Evolutionary conservation across 1,140 invertebrate species (phyloP).

Genomic region (Archivesica marissinica): DNA sequence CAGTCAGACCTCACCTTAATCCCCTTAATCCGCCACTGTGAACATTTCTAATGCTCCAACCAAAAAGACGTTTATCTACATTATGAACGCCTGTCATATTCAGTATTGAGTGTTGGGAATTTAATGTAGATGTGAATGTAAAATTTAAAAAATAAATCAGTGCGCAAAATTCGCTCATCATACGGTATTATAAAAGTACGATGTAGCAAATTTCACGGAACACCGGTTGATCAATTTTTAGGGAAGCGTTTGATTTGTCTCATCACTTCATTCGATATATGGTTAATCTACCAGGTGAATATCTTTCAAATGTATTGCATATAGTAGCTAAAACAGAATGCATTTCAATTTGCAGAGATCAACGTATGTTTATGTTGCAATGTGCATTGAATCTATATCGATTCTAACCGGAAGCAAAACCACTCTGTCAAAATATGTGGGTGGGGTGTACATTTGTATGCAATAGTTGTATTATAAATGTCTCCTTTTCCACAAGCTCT

Average conservation of each 20-base stretch:
- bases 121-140: too few species aligned
- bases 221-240: background rate
- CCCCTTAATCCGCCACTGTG: too few species aligned
- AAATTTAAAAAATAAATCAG: background rate
- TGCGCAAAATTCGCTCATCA: background rate
- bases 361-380: background rate
- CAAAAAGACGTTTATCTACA: too few species aligned
- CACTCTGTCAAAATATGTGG: background rate
- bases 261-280: too few species aligned
- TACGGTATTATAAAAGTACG: background rate
- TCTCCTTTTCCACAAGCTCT: background rate
- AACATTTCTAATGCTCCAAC: too few species aligned
- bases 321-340: background rate
- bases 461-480: too few species aligned
- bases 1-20: too few species aligned
- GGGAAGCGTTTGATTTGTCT: background rate
- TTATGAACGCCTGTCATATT: too few species aligned
- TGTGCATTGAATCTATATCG: background rate
- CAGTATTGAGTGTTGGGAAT: too few species aligned
- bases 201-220: background rate
- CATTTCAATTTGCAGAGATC: background rate
- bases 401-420: conserved; percentile 6
- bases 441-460: background rate
- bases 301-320: background rate
- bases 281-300: background rate